phyloP scores from a whole-genome alignment of 2,113 vertebrate species.

The Campylorhamphus procurvoides region DNA sequence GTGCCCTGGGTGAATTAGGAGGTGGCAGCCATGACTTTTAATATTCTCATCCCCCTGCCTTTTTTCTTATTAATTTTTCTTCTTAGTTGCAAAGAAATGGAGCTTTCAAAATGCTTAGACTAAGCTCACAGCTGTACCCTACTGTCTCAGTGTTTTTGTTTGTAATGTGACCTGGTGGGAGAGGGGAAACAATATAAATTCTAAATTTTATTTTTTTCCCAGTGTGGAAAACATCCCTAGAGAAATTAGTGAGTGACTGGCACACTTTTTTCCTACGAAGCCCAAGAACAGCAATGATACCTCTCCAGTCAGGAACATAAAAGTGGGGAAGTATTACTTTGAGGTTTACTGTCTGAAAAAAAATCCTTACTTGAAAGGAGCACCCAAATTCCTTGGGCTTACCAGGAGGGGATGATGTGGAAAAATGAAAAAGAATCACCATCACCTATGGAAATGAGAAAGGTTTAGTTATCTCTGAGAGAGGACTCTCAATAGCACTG shows the following conservation, averaged over 20 bases:
- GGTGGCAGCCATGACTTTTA: background rate
- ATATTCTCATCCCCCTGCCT: background rate
- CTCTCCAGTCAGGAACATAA: background rate
- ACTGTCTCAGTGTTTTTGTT: background rate
- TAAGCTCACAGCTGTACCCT: background rate
- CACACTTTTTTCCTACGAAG: background rate
- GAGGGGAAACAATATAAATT: background rate
- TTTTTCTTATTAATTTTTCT: background rate
- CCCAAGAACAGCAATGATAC: background rate
- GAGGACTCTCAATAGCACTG: background rate
- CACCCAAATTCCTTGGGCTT: background rate
- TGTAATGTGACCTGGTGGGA: background rate
- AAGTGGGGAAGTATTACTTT: background rate
- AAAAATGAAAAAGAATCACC: background rate
- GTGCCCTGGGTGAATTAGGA: slow-evolving; percentile 29
- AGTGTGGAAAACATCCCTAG: background rate
- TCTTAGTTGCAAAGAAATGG: background rate
- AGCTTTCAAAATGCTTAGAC: background rate
- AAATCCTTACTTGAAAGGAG: background rate
- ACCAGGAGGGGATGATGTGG: background rate
- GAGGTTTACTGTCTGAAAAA: background rate
- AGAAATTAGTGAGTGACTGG: background rate
- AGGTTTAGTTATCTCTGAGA: background rate
- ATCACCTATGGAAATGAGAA: background rate
- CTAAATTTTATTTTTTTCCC: background rate